Evolutionary conservation across 30 jellyfish, hydroid and myxozoan genomes (phyloP).

Genomic region (Aurelia coerulea): DNA sequence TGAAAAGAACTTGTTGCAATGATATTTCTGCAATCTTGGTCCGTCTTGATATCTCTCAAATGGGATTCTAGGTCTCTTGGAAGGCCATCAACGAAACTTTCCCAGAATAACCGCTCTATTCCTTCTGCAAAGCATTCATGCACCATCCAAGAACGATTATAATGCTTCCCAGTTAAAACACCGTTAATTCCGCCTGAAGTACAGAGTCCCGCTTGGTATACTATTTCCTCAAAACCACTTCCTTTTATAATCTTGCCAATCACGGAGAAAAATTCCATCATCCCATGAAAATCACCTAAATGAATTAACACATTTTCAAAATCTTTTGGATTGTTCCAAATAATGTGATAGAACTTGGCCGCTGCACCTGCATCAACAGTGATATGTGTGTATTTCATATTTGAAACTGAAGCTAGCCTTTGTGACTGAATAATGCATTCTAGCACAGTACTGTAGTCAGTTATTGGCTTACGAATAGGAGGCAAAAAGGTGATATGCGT

Average conservation of each 20-base stretch:
- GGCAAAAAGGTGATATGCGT: conserved; percentile 36
- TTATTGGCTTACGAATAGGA: conserved; percentile 36
- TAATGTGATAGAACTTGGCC: conserved; percentile 38
- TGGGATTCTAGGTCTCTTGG: conserved; percentile 4
- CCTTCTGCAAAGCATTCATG: conserved; percentile 41
- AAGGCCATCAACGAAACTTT: background rate
- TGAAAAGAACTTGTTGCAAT: conserved; percentile 16
- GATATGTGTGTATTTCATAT: conserved; percentile 34
- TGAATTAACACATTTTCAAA: conserved; percentile 28
- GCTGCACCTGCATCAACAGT: conserved; percentile 54
- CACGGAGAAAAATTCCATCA: conserved; percentile 35
- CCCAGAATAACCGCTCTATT: conserved; percentile 15
- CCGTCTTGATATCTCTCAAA: conserved; percentile 6
- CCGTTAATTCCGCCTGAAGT: conserved; percentile 41
- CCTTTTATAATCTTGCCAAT: conserved; percentile 31
- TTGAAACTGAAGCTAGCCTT: conserved; percentile 26
- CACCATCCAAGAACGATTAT: conserved; percentile 43
- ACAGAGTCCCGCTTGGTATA: conserved; percentile 25
- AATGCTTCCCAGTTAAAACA: conserved; percentile 23
- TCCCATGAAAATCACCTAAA: conserved; percentile 17
- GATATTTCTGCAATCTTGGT: background rate
- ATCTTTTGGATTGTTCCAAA: conserved; percentile 37
- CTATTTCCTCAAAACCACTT: conserved; percentile 35
- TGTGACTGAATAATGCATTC: conserved; percentile 43
- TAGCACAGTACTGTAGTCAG: conserved; percentile 48